Evolutionary conservation across 35 echinoderm and acorn worm species (phyloP), one percentile per base, ranked within the genome.

Genomic region (Patiria miniata): DNA sequence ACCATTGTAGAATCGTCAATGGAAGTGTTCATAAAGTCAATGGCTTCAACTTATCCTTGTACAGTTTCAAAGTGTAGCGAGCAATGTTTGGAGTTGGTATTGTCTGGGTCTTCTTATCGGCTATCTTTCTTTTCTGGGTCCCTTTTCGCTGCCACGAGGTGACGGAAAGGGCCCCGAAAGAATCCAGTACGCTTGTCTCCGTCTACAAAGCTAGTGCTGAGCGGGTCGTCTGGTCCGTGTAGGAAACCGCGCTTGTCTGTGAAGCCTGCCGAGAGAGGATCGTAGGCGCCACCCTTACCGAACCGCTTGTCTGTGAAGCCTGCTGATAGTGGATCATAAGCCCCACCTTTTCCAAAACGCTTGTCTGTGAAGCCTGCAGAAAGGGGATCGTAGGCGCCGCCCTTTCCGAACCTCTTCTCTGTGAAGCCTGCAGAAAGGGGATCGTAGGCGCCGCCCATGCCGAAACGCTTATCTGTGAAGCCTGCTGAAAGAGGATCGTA

Each of bases 391-490:
- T 29, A 68, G 0, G 61, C 61, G 17, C 61, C 61, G 2, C 32
- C 7, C n/a, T 33, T 8, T 8, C 61, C 61, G 21, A 68, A 68
- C 17, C 61, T 15, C 61, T 68, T 68, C 16, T 68, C 61, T 26
- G 61, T 68, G 61, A 68, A 68, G 61, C 61, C 61, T 29, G 61
- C 61, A 0, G 61, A 68, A 9, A 68, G 61, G 32, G 61, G 61
- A 33, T 68, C 61, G 61, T 29, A 68, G 17, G 61, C 61, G 6
- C 61, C 61, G 8, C 32, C 7, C n/a, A 9, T 33, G 17, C 61
- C 61, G 7, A 68, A 68, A n/a, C 61, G 61, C 61, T 68, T 68
- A 23, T 68, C 61, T 26, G 61, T 68, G 61, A 68, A 68, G 61
- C 61, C 61, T 1, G 61, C 61, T 68, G 61, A 68, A 22, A 68